Conservation (phyloP, 1,140 invertebrate genomes). For the Tetraneura akinire region DNA sequence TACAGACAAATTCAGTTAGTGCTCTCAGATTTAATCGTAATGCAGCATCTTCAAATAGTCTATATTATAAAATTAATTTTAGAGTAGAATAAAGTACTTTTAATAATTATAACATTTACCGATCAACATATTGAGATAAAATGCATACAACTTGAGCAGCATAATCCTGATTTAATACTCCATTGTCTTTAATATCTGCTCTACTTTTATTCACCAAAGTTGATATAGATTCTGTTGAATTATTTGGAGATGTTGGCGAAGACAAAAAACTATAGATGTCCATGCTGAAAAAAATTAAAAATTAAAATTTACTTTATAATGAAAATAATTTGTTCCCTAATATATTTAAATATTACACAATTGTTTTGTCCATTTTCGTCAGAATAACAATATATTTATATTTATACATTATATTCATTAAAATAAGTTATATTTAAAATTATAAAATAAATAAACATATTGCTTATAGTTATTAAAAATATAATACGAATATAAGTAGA, state of each 20-base stretch:
- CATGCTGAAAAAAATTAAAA: conserved; percentile 63
- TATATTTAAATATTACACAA: too few relatives aligned
- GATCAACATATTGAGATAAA: conserved; percentile 82
- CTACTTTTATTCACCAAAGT: conserved; percentile 70
- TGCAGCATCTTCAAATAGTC: conserved; percentile 81
- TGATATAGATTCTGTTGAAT: conserved; percentile 61
- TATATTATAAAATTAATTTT: conserved; percentile 52
- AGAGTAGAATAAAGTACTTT: not conserved
- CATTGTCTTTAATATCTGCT: conserved; percentile 62
- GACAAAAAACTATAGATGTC: conserved; percentile 82
- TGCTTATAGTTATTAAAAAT: too few relatives aligned
- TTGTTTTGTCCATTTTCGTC: too few relatives aligned
- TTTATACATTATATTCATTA: too few relatives aligned
- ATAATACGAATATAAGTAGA: too few relatives aligned
- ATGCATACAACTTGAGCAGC: conserved; percentile 84
- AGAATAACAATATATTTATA: too few relatives aligned
- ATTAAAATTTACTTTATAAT: too few relatives aligned
- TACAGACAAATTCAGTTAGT: conserved; percentile 77
- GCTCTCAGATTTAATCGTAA: conserved; percentile 82
- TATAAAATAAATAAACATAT: too few relatives aligned
- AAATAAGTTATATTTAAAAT: too few relatives aligned
- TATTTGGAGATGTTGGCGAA: conserved; percentile 63
- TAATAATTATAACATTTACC: conserved; percentile 57
- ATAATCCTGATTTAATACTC: conserved; percentile 70
- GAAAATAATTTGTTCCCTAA: too few relatives aligned